A percentile compares a stretch with the other conserved stretches of the same genome.
Evolutionary conservation across 1,140 invertebrate genomes (phyloP).

Genomic region (Drepana arcuata): DNA sequence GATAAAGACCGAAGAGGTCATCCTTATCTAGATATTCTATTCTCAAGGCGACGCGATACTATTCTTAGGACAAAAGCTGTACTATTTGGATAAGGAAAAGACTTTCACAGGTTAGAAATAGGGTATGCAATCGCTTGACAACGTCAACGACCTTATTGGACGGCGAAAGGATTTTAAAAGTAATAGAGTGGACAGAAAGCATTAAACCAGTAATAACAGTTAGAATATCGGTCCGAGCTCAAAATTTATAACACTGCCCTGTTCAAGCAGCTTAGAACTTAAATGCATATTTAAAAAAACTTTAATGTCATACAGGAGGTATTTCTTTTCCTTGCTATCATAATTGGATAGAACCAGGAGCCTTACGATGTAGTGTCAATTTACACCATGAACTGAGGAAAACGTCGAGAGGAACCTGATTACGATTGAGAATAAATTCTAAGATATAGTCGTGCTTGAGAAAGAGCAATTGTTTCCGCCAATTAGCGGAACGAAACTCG

Average conservation of each 20-base stretch:
- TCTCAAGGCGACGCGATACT: constrained; percentile 36
- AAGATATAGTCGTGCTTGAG: too few relatives aligned
- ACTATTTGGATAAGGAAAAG: constrained; percentile 14
- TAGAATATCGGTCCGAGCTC: background rate
- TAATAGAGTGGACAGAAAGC: constrained; percentile 11
- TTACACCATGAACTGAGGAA: too few relatives aligned
- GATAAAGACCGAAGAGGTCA: constrained; percentile 22
- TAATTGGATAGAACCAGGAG: too few relatives aligned
- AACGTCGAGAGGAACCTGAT: too few relatives aligned
- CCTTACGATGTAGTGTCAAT: too few relatives aligned
- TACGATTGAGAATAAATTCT: too few relatives aligned
- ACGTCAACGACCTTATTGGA: constrained; percentile 23
- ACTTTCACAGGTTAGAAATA: constrained; percentile 24
- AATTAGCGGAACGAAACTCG: too few relatives aligned
- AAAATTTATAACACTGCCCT: background rate
- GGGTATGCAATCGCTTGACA: constrained; percentile 21
- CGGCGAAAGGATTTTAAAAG: constrained; percentile 28
- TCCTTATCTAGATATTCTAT: constrained; percentile 35
- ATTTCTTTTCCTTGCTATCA: too few relatives aligned
- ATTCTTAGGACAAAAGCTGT: constrained; percentile 41
- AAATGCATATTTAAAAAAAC: constrained; percentile 1
- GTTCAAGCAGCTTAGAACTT: background rate
- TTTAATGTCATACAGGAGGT: constrained; percentile 4
- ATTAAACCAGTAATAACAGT: background rate
- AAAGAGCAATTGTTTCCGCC: too few relatives aligned